Evolutionary conservation across 2,888 invertebrate species (phyloP).

Genomic region (Netelia virgata): DNA sequence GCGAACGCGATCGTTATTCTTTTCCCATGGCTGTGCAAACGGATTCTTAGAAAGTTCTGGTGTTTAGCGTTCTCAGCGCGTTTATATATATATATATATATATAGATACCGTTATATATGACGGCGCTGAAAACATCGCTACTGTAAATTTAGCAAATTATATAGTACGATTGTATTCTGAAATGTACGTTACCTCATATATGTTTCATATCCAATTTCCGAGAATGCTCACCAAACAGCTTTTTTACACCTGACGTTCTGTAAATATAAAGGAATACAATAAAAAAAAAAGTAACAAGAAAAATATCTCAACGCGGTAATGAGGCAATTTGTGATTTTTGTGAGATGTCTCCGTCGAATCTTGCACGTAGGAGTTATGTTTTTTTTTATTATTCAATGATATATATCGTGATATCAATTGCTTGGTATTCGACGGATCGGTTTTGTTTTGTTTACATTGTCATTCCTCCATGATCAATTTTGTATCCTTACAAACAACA

Average conservation of each 20-base stretch:
- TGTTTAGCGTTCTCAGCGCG: slow-evolving; percentile 65
- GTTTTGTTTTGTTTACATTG: slow-evolving; percentile 55
- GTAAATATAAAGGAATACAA: slow-evolving; percentile 74
- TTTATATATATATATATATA: slow-evolving; percentile 31
- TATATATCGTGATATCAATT: slow-evolving; percentile 53
- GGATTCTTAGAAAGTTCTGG: slow-evolving; percentile 63
- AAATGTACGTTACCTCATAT: slow-evolving; percentile 66
- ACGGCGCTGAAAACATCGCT: slow-evolving; percentile 61
- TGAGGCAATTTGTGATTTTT: not conserved
- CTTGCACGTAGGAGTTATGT: slow-evolving; percentile 33
- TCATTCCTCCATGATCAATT: slow-evolving; percentile 40
- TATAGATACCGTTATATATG: slow-evolving; percentile 41
- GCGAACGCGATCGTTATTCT: slow-evolving; percentile 54
- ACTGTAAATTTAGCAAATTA: slow-evolving; percentile 59
- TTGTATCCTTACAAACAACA: slow-evolving; percentile 11
- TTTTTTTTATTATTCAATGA: slow-evolving; percentile 59
- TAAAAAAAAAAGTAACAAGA: slow-evolving; percentile 74
- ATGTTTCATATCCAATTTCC: slow-evolving; percentile 63
- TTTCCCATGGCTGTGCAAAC: slow-evolving; percentile 71
- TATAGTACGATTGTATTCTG: slow-evolving; percentile 56
- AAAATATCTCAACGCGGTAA: slow-evolving; percentile 68
- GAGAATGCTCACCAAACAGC: slow-evolving; percentile 65
- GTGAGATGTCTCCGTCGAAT: slow-evolving; percentile 37
- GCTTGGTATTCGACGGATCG: slow-evolving; percentile 51
- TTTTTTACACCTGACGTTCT: slow-evolving; percentile 73